A percentile compares a stretch with the other conserved stretches of the same genome.
phyloP scores from a whole-genome alignment of 2,113 vertebrate genomes.

The Dendrocopos noguchii region DNA sequence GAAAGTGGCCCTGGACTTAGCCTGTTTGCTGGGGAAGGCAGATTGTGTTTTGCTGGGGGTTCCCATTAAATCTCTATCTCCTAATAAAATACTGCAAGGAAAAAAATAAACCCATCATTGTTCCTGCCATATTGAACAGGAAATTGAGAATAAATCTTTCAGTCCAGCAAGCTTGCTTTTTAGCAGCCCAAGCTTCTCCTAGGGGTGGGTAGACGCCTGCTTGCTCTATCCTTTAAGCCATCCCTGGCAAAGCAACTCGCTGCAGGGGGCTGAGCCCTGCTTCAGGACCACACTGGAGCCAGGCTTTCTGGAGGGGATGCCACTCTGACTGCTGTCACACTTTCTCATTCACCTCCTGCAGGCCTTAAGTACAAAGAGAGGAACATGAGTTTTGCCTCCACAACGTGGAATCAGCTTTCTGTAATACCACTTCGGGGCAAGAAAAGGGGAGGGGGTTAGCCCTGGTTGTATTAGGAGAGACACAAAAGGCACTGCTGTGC shows the following conservation, averaged over 20 bases:
- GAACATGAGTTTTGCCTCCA: not conserved
- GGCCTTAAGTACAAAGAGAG: not conserved
- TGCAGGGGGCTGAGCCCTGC: conserved; percentile 1
- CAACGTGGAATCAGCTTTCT: not conserved
- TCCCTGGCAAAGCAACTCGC: conserved; percentile 26
- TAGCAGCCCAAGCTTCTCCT: conserved; percentile 40
- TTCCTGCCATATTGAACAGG: conserved; percentile 63
- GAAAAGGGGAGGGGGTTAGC: not conserved
- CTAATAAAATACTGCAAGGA: conserved; percentile 51
- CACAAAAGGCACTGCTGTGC: not conserved
- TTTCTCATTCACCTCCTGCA: not conserved
- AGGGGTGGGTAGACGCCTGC: conserved; percentile 40
- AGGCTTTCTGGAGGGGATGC: not conserved
- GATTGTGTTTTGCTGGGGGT: conserved; percentile 43
- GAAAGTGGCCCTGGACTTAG: not conserved
- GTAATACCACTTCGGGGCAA: not conserved
- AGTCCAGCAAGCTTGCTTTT: conserved; percentile 41
- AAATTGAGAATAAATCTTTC: conserved; percentile 69
- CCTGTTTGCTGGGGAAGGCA: not conserved
- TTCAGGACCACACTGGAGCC: conserved; percentile 37
- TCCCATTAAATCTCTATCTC: conserved; percentile 56
- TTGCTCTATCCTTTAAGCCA: conserved; percentile 57
- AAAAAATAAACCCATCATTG: not conserved
- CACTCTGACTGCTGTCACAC: not conserved
- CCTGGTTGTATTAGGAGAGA: not conserved